Percentiles rank a stretch among this genome's conserved stretches.
Evolutionary conservation across 2,113 vertebrate genomes (phyloP).

Genomic region (Tetrax tetrax): DNA sequence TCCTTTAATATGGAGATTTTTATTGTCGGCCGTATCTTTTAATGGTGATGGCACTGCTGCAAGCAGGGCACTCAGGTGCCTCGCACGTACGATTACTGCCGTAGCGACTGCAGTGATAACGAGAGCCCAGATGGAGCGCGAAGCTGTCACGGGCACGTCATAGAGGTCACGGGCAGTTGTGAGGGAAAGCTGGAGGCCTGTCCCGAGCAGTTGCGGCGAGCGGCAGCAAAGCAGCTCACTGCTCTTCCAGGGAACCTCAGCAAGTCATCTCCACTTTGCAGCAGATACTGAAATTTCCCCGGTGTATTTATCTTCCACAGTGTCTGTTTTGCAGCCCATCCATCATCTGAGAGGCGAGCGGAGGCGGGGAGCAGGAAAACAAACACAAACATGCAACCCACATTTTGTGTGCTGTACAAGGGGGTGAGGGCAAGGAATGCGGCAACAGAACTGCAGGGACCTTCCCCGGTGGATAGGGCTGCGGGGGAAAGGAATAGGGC

Average conservation of each 20-base stretch:
- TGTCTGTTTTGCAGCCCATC: background rate
- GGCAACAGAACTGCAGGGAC: background rate
- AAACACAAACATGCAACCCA: background rate
- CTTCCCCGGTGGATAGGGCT: accelerated
- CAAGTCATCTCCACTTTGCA: background rate
- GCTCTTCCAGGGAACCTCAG: background rate
- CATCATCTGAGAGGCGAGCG: background rate
- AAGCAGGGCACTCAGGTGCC: background rate
- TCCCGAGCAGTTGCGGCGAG: background rate
- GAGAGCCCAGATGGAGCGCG: background rate
- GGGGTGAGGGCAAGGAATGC: background rate
- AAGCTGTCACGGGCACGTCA: too few species aligned
- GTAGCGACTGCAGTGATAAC: background rate
- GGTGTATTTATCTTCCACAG: background rate
- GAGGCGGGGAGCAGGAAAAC: background rate
- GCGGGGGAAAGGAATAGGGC: background rate
- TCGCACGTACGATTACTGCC: background rate
- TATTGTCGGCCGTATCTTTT: background rate
- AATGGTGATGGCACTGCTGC: background rate
- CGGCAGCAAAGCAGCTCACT: background rate
- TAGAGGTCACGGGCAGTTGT: background rate
- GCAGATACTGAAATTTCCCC: background rate
- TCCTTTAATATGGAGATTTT: background rate
- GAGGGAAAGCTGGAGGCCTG: background rate
- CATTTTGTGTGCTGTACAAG: background rate